These are phyloP conservation scores for Eonycteris spelaea DNA, from an alignment of 2,113 vertebrate genomes.

Conservation along the genomic window DNA sequence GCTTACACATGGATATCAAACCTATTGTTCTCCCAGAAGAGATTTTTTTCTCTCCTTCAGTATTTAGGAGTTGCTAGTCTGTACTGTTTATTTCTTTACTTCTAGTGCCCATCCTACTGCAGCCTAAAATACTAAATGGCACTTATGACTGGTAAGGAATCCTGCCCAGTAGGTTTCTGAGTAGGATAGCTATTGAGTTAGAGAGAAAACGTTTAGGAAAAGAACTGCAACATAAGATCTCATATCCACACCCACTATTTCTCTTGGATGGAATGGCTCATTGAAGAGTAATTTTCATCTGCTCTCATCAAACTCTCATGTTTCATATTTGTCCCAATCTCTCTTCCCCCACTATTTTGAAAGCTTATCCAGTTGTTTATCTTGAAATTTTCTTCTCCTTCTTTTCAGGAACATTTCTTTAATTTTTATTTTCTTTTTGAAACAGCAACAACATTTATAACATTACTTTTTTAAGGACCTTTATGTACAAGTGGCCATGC, in stretches of 20 bases:
- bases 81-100: background rate
- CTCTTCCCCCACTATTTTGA: background rate
- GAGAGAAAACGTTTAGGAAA: background rate
- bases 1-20: background rate
- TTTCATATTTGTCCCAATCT: background rate
- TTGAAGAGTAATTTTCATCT: background rate
- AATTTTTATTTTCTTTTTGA: background rate
- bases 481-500: background rate
- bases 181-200: background rate
- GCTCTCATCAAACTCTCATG: background rate
- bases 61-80: background rate
- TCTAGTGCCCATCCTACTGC: background rate
- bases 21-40: background rate
- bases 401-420: background rate
- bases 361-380: background rate
- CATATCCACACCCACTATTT: background rate
- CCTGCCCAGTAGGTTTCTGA: background rate
- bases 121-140: background rate
- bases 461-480: background rate
- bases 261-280: background rate
- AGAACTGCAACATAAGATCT: background rate
- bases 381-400: background rate
- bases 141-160: background rate
- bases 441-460: background rate
- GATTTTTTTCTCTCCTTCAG: background rate